Percentiles rank a stretch among this genome's conserved stretches.
Evolutionary conservation across 2,888 invertebrate species (phyloP).

Genomic region (Periphyllus acericola): DNA sequence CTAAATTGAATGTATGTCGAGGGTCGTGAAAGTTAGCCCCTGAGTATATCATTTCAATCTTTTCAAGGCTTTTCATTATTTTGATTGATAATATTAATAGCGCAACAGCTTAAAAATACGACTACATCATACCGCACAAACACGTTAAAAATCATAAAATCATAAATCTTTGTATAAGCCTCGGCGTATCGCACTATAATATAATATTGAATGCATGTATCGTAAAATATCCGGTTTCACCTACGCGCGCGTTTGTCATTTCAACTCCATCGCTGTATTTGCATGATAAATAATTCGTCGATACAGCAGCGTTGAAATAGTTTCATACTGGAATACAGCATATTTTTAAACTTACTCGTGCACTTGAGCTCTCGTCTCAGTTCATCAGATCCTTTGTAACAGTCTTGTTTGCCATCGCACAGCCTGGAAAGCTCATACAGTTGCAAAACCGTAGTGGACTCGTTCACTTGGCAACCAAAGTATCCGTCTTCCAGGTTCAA

Average conservation of each 20-base stretch:
- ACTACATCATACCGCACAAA: not conserved
- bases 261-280: not conserved
- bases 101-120: not conserved
- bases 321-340: not conserved
- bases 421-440: conserved; percentile 93
- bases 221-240: conserved; percentile 29
- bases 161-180: not conserved
- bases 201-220: conserved; percentile 4
- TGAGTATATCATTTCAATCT: not conserved
- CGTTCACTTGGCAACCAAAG: conserved; percentile 97
- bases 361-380: conserved; percentile 89
- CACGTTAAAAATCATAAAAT: not conserved
- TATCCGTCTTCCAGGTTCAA: conserved; percentile 96
- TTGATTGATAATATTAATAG: not conserved
- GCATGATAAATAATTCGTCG: not conserved
- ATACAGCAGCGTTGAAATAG: not conserved
- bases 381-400: conserved; percentile 93
- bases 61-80: not conserved
- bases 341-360: conserved; percentile 79
- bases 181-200: not conserved
- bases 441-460: conserved; percentile 93
- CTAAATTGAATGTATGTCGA: not conserved
- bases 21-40: conserved; percentile 2
- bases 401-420: conserved; percentile 90
- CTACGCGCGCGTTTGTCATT: not conserved